phyloP scores from a whole-genome alignment of 2,888 invertebrate species.

The Rhaphigaster nebulosa region DNA sequence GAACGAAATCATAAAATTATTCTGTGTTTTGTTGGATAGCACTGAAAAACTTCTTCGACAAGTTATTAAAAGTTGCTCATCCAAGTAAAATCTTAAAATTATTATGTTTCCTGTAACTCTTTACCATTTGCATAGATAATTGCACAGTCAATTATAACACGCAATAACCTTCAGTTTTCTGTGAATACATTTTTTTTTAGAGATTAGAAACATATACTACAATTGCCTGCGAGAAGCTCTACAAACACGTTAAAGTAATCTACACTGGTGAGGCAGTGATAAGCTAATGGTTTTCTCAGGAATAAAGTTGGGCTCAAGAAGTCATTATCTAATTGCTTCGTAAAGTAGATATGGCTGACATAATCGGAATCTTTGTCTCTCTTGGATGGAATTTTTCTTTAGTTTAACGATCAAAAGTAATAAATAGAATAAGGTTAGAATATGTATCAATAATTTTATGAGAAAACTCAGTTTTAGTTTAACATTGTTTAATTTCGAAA shows the following conservation, averaged over 20 bases:
- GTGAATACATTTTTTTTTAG: background rate
- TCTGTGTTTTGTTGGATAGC: too few species aligned
- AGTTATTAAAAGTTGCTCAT: too few species aligned
- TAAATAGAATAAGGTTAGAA: background rate
- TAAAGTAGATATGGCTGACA: background rate
- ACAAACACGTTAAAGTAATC: background rate
- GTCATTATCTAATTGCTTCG: constrained; percentile 3
- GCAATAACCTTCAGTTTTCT: background rate
- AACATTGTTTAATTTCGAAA: too few species aligned
- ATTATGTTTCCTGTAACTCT: background rate
- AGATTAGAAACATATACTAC: background rate
- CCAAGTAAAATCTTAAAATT: background rate
- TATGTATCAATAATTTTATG: background rate
- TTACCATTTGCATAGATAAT: background rate
- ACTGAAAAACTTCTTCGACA: too few species aligned
- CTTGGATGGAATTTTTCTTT: background rate
- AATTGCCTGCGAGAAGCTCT: background rate
- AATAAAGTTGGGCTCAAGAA: background rate
- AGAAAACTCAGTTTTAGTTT: background rate
- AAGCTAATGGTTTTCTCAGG: constrained; percentile 6
- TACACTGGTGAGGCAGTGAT: background rate
- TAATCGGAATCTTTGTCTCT: background rate
- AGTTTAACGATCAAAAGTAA: background rate
- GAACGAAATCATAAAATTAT: too few species aligned
- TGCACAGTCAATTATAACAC: background rate